Conservation (phyloP, 2,113 vertebrate genomes). For the Dolichotis patagonum region DNA sequence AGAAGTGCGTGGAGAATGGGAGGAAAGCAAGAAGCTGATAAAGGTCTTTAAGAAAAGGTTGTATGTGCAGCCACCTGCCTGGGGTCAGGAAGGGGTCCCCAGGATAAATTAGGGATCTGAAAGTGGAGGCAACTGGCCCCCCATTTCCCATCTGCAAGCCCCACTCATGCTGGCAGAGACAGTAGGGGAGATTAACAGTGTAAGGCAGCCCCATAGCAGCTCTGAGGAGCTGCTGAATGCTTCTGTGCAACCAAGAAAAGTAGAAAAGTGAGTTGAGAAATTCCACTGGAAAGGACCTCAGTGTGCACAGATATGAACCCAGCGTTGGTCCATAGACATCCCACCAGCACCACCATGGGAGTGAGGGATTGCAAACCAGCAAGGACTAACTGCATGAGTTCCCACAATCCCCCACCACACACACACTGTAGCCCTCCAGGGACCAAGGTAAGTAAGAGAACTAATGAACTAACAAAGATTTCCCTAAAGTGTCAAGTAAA, state of each 20-base stretch:
- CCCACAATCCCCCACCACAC: not conserved
- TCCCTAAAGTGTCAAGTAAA: not conserved
- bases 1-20: not conserved
- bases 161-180: rapidly evolving
- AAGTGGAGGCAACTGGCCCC: not conserved
- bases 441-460: not conserved
- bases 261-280: not conserved
- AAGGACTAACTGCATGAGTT: not conserved
- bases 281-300: not conserved
- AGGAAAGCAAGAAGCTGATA: not conserved
- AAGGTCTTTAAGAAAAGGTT: not conserved
- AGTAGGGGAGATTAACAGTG: not conserved
- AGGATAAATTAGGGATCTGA: not conserved
- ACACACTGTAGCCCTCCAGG: not conserved
- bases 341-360: rapidly evolving
- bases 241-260: not conserved
- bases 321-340: rapidly evolving
- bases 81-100: not conserved
- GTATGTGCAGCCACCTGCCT: rapidly evolving
- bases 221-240: not conserved
- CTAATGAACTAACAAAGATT: not conserved
- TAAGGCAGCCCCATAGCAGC: not conserved
- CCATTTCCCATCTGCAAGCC: not conserved
- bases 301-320: rapidly evolving
- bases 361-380: not conserved